These are phyloP conservation scores for Limnephilus marmoratus DNA, from an alignment of 2,888 invertebrate species.

Conservation along the genomic window DNA sequence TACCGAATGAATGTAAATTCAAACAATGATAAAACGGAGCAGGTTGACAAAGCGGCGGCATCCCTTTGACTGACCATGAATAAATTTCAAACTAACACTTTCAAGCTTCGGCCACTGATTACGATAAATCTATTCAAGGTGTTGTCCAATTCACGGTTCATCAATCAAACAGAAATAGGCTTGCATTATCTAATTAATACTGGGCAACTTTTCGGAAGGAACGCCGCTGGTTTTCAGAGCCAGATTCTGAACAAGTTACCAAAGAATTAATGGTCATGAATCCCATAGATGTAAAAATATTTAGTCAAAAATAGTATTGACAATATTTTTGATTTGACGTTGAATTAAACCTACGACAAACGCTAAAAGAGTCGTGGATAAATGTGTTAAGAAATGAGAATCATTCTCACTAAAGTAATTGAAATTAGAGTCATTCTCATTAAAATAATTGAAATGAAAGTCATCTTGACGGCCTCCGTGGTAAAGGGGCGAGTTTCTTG, in stretches of 20 bases:
- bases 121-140: not conserved
- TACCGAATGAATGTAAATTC: not conserved
- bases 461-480: too few relatives aligned
- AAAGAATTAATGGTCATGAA: not conserved
- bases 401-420: too few relatives aligned
- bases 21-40: not conserved
- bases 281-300: not conserved
- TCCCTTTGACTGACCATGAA: not conserved
- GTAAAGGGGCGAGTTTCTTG: too few relatives aligned
- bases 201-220: not conserved
- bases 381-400: too few relatives aligned
- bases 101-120: not conserved
- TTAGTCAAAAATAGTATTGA: not conserved
- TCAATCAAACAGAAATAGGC: not conserved
- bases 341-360: not conserved
- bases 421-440: too few relatives aligned
- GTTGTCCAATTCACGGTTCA: constrained; percentile 3
- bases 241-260: not conserved
- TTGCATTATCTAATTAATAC: constrained; percentile 17
- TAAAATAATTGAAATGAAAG: too few relatives aligned
- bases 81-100: not conserved
- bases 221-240: not conserved
- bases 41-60: not conserved
- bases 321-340: not conserved
- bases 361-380: not conserved